These are phyloP conservation scores for Lateolabrax maculatus DNA, from an alignment of 2,797 vertebrate genomes.

Conservation along the genomic window DNA sequence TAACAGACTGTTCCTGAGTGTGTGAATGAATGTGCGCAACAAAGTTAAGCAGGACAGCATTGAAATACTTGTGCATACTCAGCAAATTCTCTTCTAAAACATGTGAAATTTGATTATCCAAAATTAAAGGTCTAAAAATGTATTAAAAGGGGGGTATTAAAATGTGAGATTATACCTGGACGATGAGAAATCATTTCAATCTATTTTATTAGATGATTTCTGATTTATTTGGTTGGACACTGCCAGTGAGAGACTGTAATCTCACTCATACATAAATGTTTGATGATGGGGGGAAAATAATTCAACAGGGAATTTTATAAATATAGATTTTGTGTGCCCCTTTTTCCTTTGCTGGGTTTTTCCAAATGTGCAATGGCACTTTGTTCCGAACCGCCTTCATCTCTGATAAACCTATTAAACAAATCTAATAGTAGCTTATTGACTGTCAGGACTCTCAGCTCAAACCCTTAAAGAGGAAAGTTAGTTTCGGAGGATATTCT, in stretches of 20 bases:
- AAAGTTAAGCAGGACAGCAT: not conserved
- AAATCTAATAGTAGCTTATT: not conserved
- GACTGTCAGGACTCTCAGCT: not conserved
- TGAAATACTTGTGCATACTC: not conserved
- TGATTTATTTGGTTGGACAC: slow-evolving; percentile 11
- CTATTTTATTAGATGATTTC: not conserved
- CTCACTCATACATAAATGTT: not conserved
- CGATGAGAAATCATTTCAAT: not conserved
- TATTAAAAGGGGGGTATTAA: not conserved
- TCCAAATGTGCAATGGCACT: not conserved
- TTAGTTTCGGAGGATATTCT: not conserved
- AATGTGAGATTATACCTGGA: not conserved
- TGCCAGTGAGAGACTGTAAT: not conserved
- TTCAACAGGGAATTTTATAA: too few relatives aligned
- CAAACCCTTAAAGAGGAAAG: not conserved
- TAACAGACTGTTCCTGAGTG: slow-evolving; percentile 18
- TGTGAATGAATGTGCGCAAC: slow-evolving; percentile 6
- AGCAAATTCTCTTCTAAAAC: slow-evolving; percentile 10
- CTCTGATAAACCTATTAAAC: slow-evolving; percentile 28
- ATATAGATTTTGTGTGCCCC: not conserved
- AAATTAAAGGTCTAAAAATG: not conserved
- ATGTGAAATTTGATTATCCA: not conserved
- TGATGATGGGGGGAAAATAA: too few relatives aligned
- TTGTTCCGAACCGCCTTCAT: not conserved
- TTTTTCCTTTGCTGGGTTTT: not conserved